Evolutionary conservation across 2,797 vertebrate genomes (phyloP), one percentile per base, ranked within the genome.

Genomic region (Coilia nasus): DNA sequence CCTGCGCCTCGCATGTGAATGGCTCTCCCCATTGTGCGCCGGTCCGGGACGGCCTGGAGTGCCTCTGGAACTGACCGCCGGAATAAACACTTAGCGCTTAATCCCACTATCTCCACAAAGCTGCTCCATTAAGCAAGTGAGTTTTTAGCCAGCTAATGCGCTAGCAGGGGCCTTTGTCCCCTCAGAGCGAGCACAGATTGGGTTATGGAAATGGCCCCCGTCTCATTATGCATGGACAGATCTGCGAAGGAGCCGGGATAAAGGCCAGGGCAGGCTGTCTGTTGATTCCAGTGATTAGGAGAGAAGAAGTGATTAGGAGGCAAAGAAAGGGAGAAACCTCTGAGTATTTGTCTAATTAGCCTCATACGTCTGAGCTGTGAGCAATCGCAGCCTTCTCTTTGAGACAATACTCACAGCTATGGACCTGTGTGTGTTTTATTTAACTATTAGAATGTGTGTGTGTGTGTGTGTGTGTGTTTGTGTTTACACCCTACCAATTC

Each of bases 41-140:
- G 14, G 50, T 14, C 50, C 7, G 7, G 50, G 12, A 1, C 50
- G 50, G 50, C 50, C 50, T 44, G 25, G 41, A 81, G 62, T 81
- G 86, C 86, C 84, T 85, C 83, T 84, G 87, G 90, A 89, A 92
- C 88, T 85, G 85, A 82, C 83, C 82, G 84, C 87, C 89, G 87
- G 86, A 89, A 90, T 90, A 89, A 90, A 89, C 89, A 88, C 71
- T 78, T 44, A 80, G 41, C 87, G 44, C 84, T 83, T 89, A 89
- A 91, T 88, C 88, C 86, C 62, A 83, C 88, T 84, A 84, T 89
- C 89, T 89, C 87, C 7, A 2, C 50, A 64, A 89, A 46, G 86
- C 86, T 84, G 87, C 83, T 85, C 88, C 83, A 87, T 91, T 89
- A 87, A 78, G 91, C 90, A 90, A 89, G 88, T 88, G 50, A 21